Evolutionary conservation across 2,113 vertebrate genomes (phyloP), one percentile per base, ranked within the genome.

Genomic region (Sebastes fasciatus): DNA sequence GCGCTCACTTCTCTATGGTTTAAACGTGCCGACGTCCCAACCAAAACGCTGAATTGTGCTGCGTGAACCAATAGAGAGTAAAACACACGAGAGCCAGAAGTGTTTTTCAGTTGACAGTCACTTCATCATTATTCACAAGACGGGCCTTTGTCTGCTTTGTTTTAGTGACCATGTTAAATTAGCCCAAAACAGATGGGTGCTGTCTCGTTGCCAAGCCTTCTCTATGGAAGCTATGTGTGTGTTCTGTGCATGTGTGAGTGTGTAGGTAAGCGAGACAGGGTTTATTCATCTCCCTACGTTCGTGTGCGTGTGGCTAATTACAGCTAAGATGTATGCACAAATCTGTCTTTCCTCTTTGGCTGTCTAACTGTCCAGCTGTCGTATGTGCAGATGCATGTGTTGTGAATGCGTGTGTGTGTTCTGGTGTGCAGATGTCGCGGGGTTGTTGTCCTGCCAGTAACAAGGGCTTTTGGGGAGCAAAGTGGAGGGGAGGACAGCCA

Each of bases 101-200:
- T 87, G 87, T 87, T 90, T 88, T 84, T 74, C 81, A 75, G 60
- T 60, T 87, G 80, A 88, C 82, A 87, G 84, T 89, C 88, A 84
- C 89, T 91, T 89, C 82, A 92, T 92, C 93, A 92, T 86, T 86
- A 86, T 91, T 91, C 90, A 92, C 86, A 79, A 74, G 77, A 82
- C 9, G 42, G 48, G 69, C 70, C 82, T 92, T 92, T 94, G 88
- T 92, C 82, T 82, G 79, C 83, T 92, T 94, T 93, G 94, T 93
- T 91, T 92, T 84, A 90, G 85, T 69, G 86, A 92, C 86, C 88
- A 88, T 94, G 94, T 92, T 94, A 91, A 94, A 94, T 94, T 90
- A 93, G 94, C 77, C 88, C 52, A 62, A 86, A 93, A 92, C 94
- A 94, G 94, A 94, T 90, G 93, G 93, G 76, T 67, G 84, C 88